A percentile compares a stretch with the other conserved stretches of the same genome.
Conservation (phyloP, 2,797 vertebrate genomes). For the Anas capensis region DNA sequence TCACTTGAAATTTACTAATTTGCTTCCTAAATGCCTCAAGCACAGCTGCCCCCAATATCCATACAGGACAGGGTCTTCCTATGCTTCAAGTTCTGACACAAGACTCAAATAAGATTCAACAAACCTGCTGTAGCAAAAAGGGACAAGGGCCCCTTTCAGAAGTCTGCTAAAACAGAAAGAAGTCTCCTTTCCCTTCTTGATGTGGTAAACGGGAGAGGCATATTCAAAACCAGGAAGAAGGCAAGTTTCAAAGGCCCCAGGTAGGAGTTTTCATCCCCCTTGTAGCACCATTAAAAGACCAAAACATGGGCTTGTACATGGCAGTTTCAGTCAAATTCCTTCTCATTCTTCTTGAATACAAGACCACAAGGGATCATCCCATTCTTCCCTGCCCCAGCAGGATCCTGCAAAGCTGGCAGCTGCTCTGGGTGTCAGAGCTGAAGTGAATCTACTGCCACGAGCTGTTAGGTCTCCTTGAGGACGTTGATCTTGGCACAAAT, state of each 20-base stretch:
- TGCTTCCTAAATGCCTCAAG: neutral
- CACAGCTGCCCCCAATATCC: neutral
- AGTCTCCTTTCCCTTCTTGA: neutral
- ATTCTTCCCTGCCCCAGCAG: conserved; percentile 21
- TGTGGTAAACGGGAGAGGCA: neutral
- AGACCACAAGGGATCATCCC: conserved; percentile 14
- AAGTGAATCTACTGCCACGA: neutral
- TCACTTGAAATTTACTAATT: neutral
- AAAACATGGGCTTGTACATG: conserved; percentile 6
- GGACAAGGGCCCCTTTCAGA: neutral
- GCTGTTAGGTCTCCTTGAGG: conserved; percentile 89
- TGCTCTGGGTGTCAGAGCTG: conserved; percentile 29
- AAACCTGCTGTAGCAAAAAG: conserved; percentile 15
- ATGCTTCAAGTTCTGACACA: conserved; percentile 12
- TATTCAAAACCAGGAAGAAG: conserved; percentile 33
- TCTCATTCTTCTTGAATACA: conserved; percentile 48
- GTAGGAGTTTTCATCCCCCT: conserved; percentile 29
- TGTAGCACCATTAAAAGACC: conserved; percentile 75
- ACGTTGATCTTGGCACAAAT: conserved; percentile 98
- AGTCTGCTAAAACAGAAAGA: conserved; percentile 8
- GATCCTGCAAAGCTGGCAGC: conserved; percentile 48
- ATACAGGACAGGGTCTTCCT: neutral
- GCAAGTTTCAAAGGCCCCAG: conserved; percentile 52
- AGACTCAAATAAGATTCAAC: conserved; percentile 19
- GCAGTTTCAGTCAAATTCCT: conserved; percentile 43